Evolutionary conservation across 2,113 vertebrate species (phyloP).

Genomic region (Malaclemys terrapin): DNA sequence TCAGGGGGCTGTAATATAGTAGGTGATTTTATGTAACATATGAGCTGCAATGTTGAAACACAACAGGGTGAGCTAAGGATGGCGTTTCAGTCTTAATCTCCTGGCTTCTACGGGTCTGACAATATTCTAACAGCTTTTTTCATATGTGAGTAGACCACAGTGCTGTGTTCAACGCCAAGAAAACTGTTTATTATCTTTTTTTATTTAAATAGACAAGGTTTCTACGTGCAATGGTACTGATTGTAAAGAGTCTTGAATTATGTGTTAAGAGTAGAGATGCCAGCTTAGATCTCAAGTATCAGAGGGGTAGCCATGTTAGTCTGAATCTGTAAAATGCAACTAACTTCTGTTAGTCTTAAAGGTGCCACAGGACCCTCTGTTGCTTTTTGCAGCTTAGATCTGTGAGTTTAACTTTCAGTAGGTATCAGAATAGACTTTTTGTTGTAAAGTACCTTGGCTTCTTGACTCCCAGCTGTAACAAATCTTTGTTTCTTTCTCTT

Average conservation of each 20-base stretch:
- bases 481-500: constrained; percentile 46
- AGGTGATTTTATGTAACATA: background rate
- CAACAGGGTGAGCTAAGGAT: background rate
- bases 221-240: background rate
- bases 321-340: no score
- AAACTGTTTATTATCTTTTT: constrained; percentile 9
- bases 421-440: constrained; percentile 59
- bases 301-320: no score
- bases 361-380: no score
- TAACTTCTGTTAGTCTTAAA: no score
- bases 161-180: constrained; percentile 4
- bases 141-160: background rate
- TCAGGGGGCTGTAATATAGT: background rate
- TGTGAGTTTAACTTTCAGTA: constrained; percentile 58
- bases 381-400: background rate
- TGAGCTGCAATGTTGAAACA: background rate
- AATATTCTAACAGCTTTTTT: background rate
- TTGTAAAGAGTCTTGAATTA: constrained; percentile 41
- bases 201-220: constrained; percentile 9
- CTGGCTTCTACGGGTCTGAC: background rate
- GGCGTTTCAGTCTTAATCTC: background rate
- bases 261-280: constrained; percentile 23
- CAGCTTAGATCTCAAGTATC: background rate
- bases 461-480: constrained; percentile 61
- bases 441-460: constrained; percentile 45